Conservation (phyloP, 2,888 invertebrate species). For the Ditylenchus weischeri region DNA sequence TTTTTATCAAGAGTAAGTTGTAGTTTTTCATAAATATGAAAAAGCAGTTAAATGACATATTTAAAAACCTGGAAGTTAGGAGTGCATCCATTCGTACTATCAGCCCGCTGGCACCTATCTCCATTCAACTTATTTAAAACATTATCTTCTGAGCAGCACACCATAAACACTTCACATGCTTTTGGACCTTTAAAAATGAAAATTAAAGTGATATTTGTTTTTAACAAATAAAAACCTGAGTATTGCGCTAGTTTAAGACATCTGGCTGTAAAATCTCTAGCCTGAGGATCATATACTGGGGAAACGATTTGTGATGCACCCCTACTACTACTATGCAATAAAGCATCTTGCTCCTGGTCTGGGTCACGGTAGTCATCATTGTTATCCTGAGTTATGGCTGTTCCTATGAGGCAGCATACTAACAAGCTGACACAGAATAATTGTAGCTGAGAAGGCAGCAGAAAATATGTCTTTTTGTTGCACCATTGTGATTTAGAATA, state of each 20-base stretch:
- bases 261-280: conserved; percentile 30
- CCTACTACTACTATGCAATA: neutral
- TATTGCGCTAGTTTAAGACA: conserved; percentile 27
- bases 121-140: conserved; percentile 33
- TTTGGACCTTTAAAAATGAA: conserved; percentile 12
- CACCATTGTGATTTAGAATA: too few relatives aligned
- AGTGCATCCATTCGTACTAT: conserved; percentile 27
- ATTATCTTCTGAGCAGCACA: conserved; percentile 31
- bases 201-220: neutral
- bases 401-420: neutral
- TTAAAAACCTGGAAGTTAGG: conserved; percentile 13
- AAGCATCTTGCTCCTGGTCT: conserved; percentile 1
- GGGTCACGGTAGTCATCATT: conserved; percentile 7
- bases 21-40: too few relatives aligned
- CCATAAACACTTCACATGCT: conserved; percentile 31
- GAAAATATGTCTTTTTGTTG: too few relatives aligned
- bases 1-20: too few relatives aligned
- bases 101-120: conserved; percentile 26
- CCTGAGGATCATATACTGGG: conserved; percentile 19
- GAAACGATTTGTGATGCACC: neutral
- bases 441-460: too few relatives aligned
- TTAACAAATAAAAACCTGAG: conserved; percentile 14
- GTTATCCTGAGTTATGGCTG: neutral
- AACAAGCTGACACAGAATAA: too few relatives aligned
- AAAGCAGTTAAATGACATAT: too few relatives aligned